Conservation (phyloP, 1,140 invertebrate species). For the Drosophila yakuba region DNA sequence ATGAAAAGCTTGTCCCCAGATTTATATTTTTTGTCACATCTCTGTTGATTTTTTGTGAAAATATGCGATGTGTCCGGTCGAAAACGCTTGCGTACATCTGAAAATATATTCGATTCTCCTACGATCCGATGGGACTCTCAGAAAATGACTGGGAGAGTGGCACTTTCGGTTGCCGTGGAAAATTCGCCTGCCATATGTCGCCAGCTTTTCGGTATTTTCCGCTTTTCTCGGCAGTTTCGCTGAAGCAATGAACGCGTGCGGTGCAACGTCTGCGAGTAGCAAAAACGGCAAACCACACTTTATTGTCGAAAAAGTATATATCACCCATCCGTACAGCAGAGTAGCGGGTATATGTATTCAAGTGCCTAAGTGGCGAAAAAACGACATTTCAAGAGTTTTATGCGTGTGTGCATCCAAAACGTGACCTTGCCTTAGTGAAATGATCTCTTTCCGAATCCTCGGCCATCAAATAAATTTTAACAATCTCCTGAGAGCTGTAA, state of each 20-base stretch:
- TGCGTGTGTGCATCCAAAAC: slow-evolving; percentile 42
- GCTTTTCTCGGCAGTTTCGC: slow-evolving; percentile 64
- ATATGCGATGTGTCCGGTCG: slow-evolving; percentile 64
- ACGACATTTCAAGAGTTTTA: slow-evolving; percentile 23
- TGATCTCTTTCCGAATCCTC: slow-evolving; percentile 22
- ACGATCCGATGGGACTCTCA: slow-evolving; percentile 38
- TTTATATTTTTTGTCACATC: slow-evolving; percentile 51
- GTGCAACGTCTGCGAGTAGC: slow-evolving; percentile 57
- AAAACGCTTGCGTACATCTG: slow-evolving; percentile 23
- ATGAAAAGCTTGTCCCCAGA: slow-evolving; percentile 36
- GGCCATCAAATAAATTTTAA: slow-evolving; percentile 33
- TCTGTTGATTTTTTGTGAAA: slow-evolving; percentile 63
- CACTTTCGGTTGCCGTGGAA: slow-evolving; percentile 46
- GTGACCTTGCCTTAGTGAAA: slow-evolving; percentile 47
- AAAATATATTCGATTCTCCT: slow-evolving; percentile 29
- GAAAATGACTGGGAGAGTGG: slow-evolving; percentile 18
- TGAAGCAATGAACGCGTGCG: slow-evolving; percentile 79
- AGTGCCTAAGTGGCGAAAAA: slow-evolving; percentile 26
- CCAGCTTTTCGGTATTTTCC: slow-evolving; percentile 35
- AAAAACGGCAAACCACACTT: slow-evolving; percentile 56
- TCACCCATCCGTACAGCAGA: slow-evolving; percentile 21
- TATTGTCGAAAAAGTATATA: slow-evolving; percentile 60
- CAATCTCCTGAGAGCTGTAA: slow-evolving; percentile 18
- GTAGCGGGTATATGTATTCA: slow-evolving; percentile 31
- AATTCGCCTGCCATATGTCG: slow-evolving; percentile 63